Conservation (phyloP, 2,888 invertebrate species). For the Rapana venosa region DNA sequence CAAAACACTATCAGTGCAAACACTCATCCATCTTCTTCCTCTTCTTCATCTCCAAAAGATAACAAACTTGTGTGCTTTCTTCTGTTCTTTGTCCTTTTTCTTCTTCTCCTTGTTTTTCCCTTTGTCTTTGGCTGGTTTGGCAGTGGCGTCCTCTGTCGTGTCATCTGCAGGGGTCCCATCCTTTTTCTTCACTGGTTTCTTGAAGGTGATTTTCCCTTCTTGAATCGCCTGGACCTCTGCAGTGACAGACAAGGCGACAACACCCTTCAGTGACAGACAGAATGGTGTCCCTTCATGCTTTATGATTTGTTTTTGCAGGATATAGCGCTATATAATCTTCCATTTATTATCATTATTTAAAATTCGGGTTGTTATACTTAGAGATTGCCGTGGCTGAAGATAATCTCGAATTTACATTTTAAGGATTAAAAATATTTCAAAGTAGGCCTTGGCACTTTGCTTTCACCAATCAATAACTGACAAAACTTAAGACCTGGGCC, state of each 20-base stretch:
- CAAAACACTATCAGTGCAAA: not conserved
- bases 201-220: conserved; percentile 67
- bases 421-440: no score
- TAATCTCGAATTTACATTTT: no score
- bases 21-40: conserved; percentile 57
- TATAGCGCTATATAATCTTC: no score
- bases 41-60: conserved; percentile 70
- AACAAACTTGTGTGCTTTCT: conserved; percentile 64
- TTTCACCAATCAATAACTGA: no score
- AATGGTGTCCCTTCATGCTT: no score
- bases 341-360: no score
- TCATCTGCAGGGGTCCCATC: conserved; percentile 36
- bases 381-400: no score
- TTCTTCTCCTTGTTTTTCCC: conserved; percentile 60
- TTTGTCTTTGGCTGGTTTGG: conserved; percentile 47
- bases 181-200: conserved; percentile 67
- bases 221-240: conserved; percentile 50
- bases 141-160: conserved; percentile 44
- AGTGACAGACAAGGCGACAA: not conserved
- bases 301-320: no score
- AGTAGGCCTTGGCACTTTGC: no score
- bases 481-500: no score
- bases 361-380: no score
- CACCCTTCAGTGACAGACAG: not conserved
- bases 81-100: conserved; percentile 57